Base-by-base conservation (phyloP, 35 echinoderm and acorn worm species). In the Apostichopus parvimensis region DNA sequence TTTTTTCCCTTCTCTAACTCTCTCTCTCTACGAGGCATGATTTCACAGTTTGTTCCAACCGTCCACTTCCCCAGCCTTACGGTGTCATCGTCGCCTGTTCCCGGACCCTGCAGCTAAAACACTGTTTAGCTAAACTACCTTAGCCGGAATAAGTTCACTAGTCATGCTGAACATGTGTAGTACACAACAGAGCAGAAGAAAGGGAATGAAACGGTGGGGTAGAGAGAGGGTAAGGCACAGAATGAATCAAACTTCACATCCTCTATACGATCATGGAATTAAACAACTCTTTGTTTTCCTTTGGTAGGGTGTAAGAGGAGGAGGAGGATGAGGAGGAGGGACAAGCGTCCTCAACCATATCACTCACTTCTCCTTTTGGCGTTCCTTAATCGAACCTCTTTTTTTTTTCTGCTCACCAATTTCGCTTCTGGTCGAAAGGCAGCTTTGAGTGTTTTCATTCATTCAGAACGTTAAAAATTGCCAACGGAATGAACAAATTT, bases 161-260 rank as follows among this genome's bases (percentile, higher is more conserved):
- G 81, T 84, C 81, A 84, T 23, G 24, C 55, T 58, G 21, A 84
- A 84, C 81, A 84, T 84, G 81, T 84, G 81, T 84, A 84, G 17
- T 21, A 84, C 81, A 84, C 81, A 59, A 59, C 55, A 84, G 8
- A n/a, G 20, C 21, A 68, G 64, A 45, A 45, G 34, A 45, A 45
- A 45, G 34, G 34, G 34, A 45, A 45, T 45, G 34, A 45, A 4
- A 45, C 34, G 34, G 34, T 4, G 34, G 34, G 34, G 34, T 45
- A 45, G 34, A 45, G 34, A 45, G 34, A 45, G 34, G 34, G 34
- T 45, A 45, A 45, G 34, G 34, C 34, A 45, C 34, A 45, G 58
- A 61, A 61, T 61, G 12, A 8, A 61, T 8, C 12, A 61, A 9
- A 61, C n/a, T n/a, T n/a, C 58, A 61, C 58, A 8, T 12, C 58